phyloP scores from a whole-genome alignment of 2,888 invertebrate genomes.

The Gortyna flavago region DNA sequence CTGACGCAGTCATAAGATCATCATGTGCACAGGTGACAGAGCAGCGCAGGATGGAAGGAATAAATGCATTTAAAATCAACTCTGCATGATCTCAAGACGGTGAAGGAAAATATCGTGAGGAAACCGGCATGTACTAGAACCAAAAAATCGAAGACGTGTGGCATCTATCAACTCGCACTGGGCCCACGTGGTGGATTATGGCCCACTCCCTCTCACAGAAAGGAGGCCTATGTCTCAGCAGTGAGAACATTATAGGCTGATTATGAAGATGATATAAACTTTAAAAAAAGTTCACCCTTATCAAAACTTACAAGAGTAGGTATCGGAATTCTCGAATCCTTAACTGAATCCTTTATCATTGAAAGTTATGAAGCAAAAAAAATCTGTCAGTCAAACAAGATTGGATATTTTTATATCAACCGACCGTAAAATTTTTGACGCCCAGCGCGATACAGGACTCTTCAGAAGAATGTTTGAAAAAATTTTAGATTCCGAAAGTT shows the following conservation, averaged over 20 bases:
- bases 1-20: neutral
- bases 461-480: constrained; percentile 81
- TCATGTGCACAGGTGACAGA: neutral
- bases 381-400: constrained; percentile 56
- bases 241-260: neutral
- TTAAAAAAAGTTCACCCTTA: too few species aligned
- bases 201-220: neutral
- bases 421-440: constrained; percentile 77
- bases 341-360: constrained; percentile 30
- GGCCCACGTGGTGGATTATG: too few species aligned
- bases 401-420: constrained; percentile 65
- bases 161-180: neutral
- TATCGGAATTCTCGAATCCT: constrained; percentile 2
- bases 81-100: neutral
- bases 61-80: neutral
- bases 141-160: neutral
- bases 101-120: neutral
- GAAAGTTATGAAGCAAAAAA: constrained; percentile 27
- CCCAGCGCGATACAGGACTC: constrained; percentile 76
- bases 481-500: constrained; percentile 84
- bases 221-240: neutral
- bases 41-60: neutral
- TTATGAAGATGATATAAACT: neutral
- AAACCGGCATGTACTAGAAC: neutral
- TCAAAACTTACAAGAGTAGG: neutral